Conservation (phyloP, 2,888 invertebrate genomes). For the Pyrrhia umbra region DNA sequence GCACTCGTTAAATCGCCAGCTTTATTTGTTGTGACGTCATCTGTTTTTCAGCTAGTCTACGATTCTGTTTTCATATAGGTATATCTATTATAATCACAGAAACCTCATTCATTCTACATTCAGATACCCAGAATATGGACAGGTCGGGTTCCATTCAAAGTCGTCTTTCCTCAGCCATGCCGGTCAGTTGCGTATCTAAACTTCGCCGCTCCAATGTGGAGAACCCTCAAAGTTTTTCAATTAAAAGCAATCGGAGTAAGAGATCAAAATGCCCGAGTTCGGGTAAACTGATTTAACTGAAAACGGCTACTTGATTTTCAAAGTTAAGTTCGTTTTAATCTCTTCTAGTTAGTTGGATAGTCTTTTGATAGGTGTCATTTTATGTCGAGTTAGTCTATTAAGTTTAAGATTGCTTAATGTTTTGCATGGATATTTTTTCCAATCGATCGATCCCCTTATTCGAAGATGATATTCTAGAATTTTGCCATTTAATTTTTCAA, state of each 20-base stretch:
- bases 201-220: conserved; percentile 45
- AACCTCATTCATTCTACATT: conserved; percentile 6
- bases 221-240: conserved; percentile 74
- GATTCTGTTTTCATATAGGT: neutral
- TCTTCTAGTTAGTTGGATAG: conserved; percentile 18
- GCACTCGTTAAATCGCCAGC: no score
- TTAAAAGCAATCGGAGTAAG: conserved; percentile 67
- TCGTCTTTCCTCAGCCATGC: conserved; percentile 32
- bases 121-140: conserved; percentile 5
- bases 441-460: no score
- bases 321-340: conserved; percentile 44
- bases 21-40: no score
- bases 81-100: neutral
- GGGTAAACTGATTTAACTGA: conserved; percentile 57
- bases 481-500: no score
- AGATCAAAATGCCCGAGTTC: conserved; percentile 65
- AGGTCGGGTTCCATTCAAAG: conserved; percentile 27
- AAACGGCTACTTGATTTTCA: conserved; percentile 37
- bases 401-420: no score
- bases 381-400: no score
- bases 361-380: no score
- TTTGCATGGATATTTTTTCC: no score
- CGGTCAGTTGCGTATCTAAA: conserved; percentile 43
- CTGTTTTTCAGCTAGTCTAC: no score
- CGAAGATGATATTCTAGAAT: no score